phyloP scores from a whole-genome alignment of 1,140 invertebrate genomes.

The Saccostrea echinata region DNA sequence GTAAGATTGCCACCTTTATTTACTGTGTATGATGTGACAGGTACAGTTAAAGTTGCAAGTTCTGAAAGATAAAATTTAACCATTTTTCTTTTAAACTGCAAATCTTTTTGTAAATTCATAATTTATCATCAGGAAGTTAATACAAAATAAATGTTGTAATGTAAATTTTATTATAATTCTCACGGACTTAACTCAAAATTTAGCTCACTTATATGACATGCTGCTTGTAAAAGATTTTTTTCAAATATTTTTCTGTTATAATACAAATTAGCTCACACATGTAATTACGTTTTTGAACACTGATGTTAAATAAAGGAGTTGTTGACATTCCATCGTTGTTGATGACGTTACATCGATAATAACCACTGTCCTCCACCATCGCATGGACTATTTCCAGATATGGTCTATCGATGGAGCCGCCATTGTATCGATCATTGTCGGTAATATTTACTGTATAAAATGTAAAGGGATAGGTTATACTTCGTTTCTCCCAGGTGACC shows the following conservation, averaged over 20 bases:
- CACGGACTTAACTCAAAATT: too few relatives aligned
- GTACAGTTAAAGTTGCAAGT: background rate
- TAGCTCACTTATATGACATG: too few relatives aligned
- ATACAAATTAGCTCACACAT: too few relatives aligned
- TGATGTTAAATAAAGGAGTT: background rate
- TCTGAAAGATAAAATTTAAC: background rate
- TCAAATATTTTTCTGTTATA: too few relatives aligned
- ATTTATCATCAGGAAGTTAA: too few relatives aligned
- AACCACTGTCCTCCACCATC: background rate
- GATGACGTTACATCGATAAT: background rate
- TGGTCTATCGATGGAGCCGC: background rate
- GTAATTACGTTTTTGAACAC: background rate
- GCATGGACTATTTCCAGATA: background rate
- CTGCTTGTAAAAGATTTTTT: too few relatives aligned
- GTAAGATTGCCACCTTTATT: background rate
- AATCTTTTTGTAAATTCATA: too few relatives aligned
- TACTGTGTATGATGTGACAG: background rate
- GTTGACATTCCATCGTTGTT: background rate
- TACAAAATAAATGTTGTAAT: too few relatives aligned
- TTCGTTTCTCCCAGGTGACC: background rate
- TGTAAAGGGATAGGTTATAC: background rate
- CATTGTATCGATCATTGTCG: background rate
- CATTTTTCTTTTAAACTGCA: too few relatives aligned
- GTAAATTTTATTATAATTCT: too few relatives aligned
- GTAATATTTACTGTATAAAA: background rate